Base-by-base conservation (phyloP, 1,140 invertebrate genomes). In the Akabosia matsudoensis region DNA sequence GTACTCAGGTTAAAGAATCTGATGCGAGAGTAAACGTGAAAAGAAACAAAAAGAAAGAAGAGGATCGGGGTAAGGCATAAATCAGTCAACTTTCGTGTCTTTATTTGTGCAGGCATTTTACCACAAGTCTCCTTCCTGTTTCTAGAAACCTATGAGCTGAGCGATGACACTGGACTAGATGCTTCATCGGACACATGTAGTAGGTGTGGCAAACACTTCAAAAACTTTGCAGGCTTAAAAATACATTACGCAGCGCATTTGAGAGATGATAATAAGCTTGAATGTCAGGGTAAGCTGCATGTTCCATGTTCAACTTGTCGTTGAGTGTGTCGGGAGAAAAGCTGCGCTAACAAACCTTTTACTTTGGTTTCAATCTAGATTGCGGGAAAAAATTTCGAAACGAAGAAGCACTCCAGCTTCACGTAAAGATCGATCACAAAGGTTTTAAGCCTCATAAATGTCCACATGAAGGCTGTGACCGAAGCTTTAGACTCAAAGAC, bases 301-400 rank as follows among this genome's bases (percentile, higher is more conserved):
- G 37, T 45, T 45, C n/a, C n/a, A n/a, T n/a, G n/a, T n/a, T n/a
- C n/a, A n/a, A n/a, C n/a, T n/a, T n/a, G n/a, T n/a, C n/a, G n/a
- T n/a, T n/a, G n/a, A n/a, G n/a, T n/a, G n/a, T n/a, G n/a, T n/a
- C n/a, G n/a, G n/a, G n/a, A n/a, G n/a, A n/a, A n/a, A n/a, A n/a
- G n/a, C n/a, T n/a, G n/a, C n/a, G n/a, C n/a, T n/a, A n/a, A n/a
- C n/a, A n/a, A n/a, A n/a, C n/a, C n/a, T n/a, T n/a, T n/a, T n/a
- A n/a, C n/a, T n/a, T n/a, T n/a, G n/a, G n/a, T 45, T 45, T 45
- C 37, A 45, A n/a, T n/a, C n/a, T 33, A 73, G 33, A 74, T 22
- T 77, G 76, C 72, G 71, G 71, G 0, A 77, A 77, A 54, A 77
- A 77, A 33, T 77, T 77, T 34, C 30, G 76, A 51, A 77, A 74